Base-by-base conservation (phyloP, 2,888 invertebrate species). In the Papilio demoleus region DNA sequence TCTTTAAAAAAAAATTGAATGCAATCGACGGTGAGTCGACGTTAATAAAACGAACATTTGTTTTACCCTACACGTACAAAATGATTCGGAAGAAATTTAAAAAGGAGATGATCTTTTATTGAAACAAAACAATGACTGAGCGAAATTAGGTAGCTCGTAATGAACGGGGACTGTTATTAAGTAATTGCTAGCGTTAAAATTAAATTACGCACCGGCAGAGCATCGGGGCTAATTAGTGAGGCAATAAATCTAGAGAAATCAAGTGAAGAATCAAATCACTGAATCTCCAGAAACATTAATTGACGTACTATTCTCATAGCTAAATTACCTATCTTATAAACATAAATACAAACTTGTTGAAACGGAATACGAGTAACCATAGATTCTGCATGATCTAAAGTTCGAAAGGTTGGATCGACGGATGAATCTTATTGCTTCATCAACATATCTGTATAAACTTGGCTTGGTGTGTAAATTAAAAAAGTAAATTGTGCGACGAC, bases 11-110 rank as follows among this genome's bases (percentile, higher is more conserved):
- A 83, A 85, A 84, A 78, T 81, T 79, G 80, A 85, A 87, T 81
- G 83, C 85, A 83, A 85, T 82, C 82, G 79, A 84, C 80, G 81
- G 85, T 92, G 91, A 92, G 86, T 88, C 88, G 85, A 84, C 90
- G 81, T 78, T 82, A 86, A 82, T 73, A 75, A 78, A 80, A 79
- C 71, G 72, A 67, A 80, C 76, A 77, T 79, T 81, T 82, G 82
- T 80, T 81, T 82, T 78, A 80, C 71, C 72, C 74, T 53, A 27
- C 53, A 74, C 75, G 70, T 74, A 71, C 74, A 73, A 77, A 79
- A 76, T 75, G 74, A 80, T 80, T 78, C 78, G 76, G 75, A 81
- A 78, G 79, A 85, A 86, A 86, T 75, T 83, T 77, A 87, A 82
- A 83, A 81, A 76, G 78, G 76, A 80, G 83, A 86, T 87, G 86